Base-by-base conservation (phyloP, 2,797 vertebrate genomes). In the Trachurus trachurus region DNA sequence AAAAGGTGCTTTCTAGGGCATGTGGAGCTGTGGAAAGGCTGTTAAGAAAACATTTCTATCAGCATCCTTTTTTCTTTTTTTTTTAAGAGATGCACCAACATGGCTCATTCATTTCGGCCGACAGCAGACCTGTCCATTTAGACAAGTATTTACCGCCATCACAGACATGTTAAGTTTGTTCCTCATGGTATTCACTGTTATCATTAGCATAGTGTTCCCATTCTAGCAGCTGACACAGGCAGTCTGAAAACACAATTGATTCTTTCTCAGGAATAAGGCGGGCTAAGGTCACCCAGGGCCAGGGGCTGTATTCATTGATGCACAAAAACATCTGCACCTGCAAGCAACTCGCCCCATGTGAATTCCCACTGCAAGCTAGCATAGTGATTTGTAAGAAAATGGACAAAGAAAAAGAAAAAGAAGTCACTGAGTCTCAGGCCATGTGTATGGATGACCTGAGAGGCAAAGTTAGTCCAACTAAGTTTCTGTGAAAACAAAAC, bases 171-270 rank as follows among this genome's bases (percentile, higher is more conserved):
- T 44, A 19, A 9, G 4, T 74, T 19, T 45, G 52, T 71, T 76
- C 34, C 63, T 72, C 17, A 7, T 50, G 13, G 42, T 39, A 81
- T 78, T 57, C 45, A n/a, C 61, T 56, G 60, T 75, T 85, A 64
- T 74, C 40, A 34, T 88, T 71, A 77, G 56, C 71, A 16, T 44
- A 47, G 64, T 71, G 60, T 59, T 78, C 39, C 45, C 57, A 8
- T 67, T 82, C 70, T 21, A 73, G 71, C 34, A 45, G 84, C 81
- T 3, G 0, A 62, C 64, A 63, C 67, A 45, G 75, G 66, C 76
- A 16, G 72, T 66, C 84, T 77, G 81, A 45, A 86, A 78, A 68
- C 85, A 84, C 81, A 85, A 92, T 93, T 84, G 91, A 94, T 93
- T 91, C 26, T 69, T 85, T 87, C 76, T 74, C 73, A 16, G 79